Conservation (phyloP, 2,797 vertebrate species). For the Pseudochaenichthys georgianus region DNA sequence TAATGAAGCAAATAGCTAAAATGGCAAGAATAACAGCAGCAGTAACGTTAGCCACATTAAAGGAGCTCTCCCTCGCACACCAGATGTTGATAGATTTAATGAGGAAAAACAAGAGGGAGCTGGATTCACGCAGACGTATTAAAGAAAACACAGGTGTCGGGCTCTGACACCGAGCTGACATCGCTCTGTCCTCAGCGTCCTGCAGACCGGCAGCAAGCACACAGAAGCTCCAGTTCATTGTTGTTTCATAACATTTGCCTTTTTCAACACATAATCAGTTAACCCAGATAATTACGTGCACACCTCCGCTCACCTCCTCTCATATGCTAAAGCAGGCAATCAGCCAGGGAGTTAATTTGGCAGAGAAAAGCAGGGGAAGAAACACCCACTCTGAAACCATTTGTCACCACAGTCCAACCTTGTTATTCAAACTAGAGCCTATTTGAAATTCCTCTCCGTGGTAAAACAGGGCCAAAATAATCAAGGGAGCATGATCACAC, state of each 20-base stretch:
- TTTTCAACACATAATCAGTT: slow-evolving; percentile 75
- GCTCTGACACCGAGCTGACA: slow-evolving; percentile 33
- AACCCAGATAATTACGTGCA: slow-evolving; percentile 73
- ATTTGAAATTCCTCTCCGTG: slow-evolving; percentile 85
- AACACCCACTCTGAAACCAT: slow-evolving; percentile 80
- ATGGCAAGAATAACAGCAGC: slow-evolving; percentile 79
- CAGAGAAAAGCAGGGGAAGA: slow-evolving; percentile 74
- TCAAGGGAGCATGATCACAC: slow-evolving; percentile 86
- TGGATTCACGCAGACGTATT: slow-evolving; percentile 70
- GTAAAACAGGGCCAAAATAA: slow-evolving; percentile 86
- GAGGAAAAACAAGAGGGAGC: slow-evolving; percentile 81
- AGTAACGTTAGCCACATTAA: slow-evolving; percentile 83
- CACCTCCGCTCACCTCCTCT: slow-evolving; percentile 81
- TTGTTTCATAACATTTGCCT: slow-evolving; percentile 63
- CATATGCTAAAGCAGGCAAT: slow-evolving; percentile 83
- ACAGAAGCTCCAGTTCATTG: slow-evolving; percentile 23
- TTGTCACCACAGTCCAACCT: slow-evolving; percentile 84
- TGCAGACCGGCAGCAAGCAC: slow-evolving; percentile 1
- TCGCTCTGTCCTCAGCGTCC: slow-evolving; percentile 24
- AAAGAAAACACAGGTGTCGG: slow-evolving; percentile 83
- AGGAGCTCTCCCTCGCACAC: slow-evolving; percentile 69
- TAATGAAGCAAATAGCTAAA: slow-evolving; percentile 83
- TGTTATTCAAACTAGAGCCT: slow-evolving; percentile 83
- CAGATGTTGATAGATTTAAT: slow-evolving; percentile 85
- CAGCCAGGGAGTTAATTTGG: slow-evolving; percentile 83